Evolutionary conservation across 2,888 invertebrate species (phyloP).

Genomic region (Lathronympha strigana): DNA sequence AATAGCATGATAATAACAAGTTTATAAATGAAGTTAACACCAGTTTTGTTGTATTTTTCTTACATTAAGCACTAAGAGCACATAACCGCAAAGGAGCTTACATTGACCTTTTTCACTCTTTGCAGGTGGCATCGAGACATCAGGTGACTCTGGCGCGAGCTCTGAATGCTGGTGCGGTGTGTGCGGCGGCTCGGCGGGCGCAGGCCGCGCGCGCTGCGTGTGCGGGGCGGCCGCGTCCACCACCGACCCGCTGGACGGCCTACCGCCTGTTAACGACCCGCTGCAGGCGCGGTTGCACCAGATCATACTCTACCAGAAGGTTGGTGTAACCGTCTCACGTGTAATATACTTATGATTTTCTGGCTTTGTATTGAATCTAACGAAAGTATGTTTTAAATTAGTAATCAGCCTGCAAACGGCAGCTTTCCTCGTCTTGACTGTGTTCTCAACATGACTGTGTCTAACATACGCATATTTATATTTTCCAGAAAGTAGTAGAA

Average conservation of each 20-base stretch:
- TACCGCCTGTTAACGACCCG: slow-evolving; percentile 88
- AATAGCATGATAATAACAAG: too few species aligned
- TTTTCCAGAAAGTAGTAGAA: slow-evolving; percentile 88
- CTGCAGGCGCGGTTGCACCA: slow-evolving; percentile 91
- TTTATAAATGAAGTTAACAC: too few species aligned
- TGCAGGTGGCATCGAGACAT: slow-evolving; percentile 61
- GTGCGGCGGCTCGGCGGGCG: slow-evolving; percentile 48
- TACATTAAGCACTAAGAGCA: not conserved
- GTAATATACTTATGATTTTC: too few species aligned
- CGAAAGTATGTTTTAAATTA: too few species aligned
- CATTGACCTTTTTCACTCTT: not conserved
- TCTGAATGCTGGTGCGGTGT: slow-evolving; percentile 53
- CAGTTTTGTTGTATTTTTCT: too few species aligned
- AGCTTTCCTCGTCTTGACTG: too few species aligned
- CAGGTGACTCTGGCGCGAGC: slow-evolving; percentile 51
- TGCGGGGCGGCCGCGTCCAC: slow-evolving; percentile 46
- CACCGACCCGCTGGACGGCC: slow-evolving; percentile 88
- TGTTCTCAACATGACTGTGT: not conserved
- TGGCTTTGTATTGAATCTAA: too few species aligned
- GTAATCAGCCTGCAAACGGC: too few species aligned
- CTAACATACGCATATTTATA: not conserved
- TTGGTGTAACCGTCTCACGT: slow-evolving; percentile 52
- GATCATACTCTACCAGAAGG: slow-evolving; percentile 92
- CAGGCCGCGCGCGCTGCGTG: slow-evolving; percentile 50
- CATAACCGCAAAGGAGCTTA: not conserved